Conservation (phyloP, 1,140 invertebrate genomes). For the Arctopsyche grandis region DNA sequence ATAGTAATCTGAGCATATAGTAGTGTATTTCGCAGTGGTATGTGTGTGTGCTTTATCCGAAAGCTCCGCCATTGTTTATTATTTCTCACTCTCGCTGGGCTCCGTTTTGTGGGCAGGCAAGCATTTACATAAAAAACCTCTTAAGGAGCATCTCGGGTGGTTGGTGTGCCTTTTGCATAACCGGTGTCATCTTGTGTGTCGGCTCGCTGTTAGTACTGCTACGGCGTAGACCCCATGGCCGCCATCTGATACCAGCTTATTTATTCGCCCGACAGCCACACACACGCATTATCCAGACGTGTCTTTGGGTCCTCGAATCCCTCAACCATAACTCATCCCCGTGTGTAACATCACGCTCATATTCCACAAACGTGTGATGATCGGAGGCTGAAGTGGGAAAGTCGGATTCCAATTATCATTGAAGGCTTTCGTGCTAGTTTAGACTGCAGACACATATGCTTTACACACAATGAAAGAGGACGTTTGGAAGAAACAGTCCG, state of each 20-base stretch:
- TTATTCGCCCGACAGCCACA: neutral
- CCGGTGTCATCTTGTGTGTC: slow-evolving; percentile 38
- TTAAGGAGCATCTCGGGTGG: slow-evolving; percentile 29
- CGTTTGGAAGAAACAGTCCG: too few species aligned
- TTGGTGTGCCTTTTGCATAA: slow-evolving; percentile 37
- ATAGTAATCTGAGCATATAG: too few species aligned
- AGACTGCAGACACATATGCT: too few species aligned
- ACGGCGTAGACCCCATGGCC: slow-evolving; percentile 21
- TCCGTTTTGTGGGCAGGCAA: neutral
- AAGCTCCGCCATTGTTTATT: slow-evolving; percentile 23
- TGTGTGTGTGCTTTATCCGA: slow-evolving; percentile 12
- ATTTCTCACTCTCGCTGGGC: slow-evolving; percentile 31
- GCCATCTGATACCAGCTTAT: slow-evolving; percentile 37
- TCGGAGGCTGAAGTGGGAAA: neutral
- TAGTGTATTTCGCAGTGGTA: too few species aligned
- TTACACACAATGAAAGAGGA: too few species aligned
- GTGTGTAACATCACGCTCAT: neutral
- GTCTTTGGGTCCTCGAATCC: neutral
- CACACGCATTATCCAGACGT: slow-evolving; percentile 9
- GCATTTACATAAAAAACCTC: slow-evolving; percentile 46
- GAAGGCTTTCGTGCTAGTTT: too few species aligned
- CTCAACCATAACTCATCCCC: neutral
- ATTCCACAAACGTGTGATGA: neutral
- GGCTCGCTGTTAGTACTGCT: neutral
- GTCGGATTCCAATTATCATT: neutral